These are phyloP conservation scores for Dolichoris vasculosae DNA, from an alignment of 1,140 invertebrate genomes.

Conservation along the genomic window DNA sequence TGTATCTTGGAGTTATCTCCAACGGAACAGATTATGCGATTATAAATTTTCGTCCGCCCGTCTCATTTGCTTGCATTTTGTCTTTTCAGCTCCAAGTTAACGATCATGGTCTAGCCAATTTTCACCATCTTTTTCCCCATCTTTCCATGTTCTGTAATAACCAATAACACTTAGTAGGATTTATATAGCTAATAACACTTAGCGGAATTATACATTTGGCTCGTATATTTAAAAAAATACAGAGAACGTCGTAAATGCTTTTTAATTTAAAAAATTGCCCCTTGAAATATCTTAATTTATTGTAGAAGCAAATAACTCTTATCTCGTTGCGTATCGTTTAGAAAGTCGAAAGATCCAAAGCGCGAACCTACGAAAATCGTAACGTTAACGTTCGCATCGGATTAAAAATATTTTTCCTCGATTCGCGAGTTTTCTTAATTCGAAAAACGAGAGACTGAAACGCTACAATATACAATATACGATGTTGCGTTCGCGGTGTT, in stretches of 20 bases:
- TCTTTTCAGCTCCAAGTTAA: constrained; percentile 34
- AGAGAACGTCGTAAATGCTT: neutral
- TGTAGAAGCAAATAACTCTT: neutral
- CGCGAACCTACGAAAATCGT: too few species aligned
- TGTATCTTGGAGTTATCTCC: neutral
- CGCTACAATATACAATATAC: too few species aligned
- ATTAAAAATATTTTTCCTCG: too few species aligned
- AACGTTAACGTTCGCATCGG: too few species aligned
- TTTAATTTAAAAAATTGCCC: neutral
- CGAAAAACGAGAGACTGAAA: too few species aligned
- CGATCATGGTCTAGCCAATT: constrained; percentile 38
- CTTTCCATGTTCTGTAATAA: neutral
- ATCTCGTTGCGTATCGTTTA: neutral
- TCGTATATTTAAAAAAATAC: constrained; percentile 18
- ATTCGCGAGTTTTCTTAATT: too few species aligned
- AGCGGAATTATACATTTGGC: neutral
- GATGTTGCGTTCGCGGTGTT: neutral
- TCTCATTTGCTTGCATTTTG: constrained; percentile 42
- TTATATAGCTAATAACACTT: constrained; percentile 13
- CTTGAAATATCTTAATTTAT: too few species aligned
- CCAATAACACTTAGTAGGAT: constrained; percentile 17
- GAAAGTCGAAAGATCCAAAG: neutral
- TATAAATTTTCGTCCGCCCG: constrained; percentile 33
- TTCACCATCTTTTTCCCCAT: constrained; percentile 11
- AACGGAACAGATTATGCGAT: constrained; percentile 24